Evolutionary conservation across 2,797 vertebrate species (phyloP).

Genomic region (Smutsia temminckii): DNA sequence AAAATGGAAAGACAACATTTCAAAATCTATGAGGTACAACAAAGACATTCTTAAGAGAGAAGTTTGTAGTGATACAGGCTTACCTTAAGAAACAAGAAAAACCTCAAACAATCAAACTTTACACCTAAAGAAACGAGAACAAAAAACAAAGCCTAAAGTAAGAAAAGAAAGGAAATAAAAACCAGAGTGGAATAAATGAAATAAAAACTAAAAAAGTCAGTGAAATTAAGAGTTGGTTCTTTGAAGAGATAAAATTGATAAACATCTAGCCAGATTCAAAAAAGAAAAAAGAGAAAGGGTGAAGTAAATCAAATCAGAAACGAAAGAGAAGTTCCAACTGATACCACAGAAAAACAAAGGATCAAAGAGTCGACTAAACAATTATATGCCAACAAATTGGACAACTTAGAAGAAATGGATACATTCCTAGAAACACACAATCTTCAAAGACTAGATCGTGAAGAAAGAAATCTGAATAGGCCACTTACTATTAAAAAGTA

Average conservation of each 20-base stretch:
- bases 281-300: too few species aligned
- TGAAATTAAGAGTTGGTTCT: too few species aligned
- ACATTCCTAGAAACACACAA: neutral
- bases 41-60: neutral
- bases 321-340: too few species aligned
- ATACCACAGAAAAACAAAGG: too few species aligned
- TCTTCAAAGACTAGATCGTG: neutral
- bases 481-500: neutral
- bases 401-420: neutral
- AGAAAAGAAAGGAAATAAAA: neutral
- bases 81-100: neutral
- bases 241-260: too few species aligned
- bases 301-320: neutral
- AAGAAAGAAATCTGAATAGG: neutral
- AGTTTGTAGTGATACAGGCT: neutral
- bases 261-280: too few species aligned
- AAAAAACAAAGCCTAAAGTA: neutral
- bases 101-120: neutral
- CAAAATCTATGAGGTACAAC: neutral
- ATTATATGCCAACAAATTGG: too few species aligned
- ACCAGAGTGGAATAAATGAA: too few species aligned
- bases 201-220: too few species aligned
- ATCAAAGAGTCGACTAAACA: too few species aligned
- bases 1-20: too few species aligned
- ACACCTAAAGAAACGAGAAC: neutral